These are phyloP conservation scores for Sebastes schlegelii DNA, from an alignment of 2,113 vertebrate species.

Conservation along the genomic window DNA sequence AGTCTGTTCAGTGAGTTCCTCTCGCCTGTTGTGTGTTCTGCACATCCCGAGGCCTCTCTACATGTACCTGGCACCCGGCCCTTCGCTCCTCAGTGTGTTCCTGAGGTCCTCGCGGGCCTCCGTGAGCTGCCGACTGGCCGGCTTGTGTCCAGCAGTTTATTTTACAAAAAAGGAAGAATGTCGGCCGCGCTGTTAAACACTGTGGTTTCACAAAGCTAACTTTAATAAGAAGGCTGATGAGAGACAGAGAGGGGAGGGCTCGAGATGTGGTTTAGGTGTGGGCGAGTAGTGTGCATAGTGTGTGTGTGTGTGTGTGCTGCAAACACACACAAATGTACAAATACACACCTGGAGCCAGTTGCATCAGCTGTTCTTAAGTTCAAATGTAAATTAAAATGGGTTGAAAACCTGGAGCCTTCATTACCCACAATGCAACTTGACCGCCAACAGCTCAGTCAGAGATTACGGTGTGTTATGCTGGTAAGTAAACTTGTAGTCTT, in stretches of 20 bases:
- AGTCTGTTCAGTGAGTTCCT: not conserved
- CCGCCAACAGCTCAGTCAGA: not conserved
- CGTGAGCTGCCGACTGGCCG: constrained; percentile 31
- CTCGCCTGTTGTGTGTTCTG: not conserved
- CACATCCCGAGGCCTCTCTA: not conserved
- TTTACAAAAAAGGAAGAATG: constrained; percentile 69
- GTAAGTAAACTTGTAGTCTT: too few species aligned
- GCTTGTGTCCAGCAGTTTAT: constrained; percentile 69
- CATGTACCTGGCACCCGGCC: not conserved
- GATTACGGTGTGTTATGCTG: not conserved
- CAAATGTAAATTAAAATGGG: not conserved
- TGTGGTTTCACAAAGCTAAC: constrained; percentile 76
- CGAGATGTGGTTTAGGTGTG: constrained; percentile 9
- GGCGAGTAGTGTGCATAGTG: not conserved
- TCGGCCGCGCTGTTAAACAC: constrained; percentile 56
- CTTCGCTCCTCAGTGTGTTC: constrained; percentile 36
- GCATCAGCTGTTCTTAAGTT: not conserved
- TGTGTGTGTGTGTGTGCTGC: not conserved
- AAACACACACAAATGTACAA: constrained; percentile 3
- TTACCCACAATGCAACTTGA: not conserved
- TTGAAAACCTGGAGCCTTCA: not conserved
- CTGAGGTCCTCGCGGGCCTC: constrained; percentile 32
- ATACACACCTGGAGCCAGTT: constrained; percentile 20
- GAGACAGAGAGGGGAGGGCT: constrained; percentile 55
- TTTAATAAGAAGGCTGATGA: constrained; percentile 80